These are phyloP conservation scores for Acrobasis suavella DNA, from an alignment of 2,888 invertebrate genomes.

Conservation along the genomic window DNA sequence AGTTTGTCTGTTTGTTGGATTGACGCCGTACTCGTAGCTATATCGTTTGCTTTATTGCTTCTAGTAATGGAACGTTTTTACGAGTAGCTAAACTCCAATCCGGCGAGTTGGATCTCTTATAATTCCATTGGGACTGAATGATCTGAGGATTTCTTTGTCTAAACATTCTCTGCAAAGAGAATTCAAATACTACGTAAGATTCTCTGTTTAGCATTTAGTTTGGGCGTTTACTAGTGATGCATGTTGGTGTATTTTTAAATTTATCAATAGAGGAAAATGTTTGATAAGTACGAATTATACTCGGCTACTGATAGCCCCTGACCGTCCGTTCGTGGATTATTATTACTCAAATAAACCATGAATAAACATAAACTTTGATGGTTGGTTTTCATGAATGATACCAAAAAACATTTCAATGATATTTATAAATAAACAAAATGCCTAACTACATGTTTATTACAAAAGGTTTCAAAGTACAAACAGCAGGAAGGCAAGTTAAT, in stretches of 20 bases:
- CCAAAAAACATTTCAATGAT: neutral
- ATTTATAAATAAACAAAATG: neutral
- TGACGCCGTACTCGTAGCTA: slow-evolving; percentile 39
- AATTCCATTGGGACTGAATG: slow-evolving; percentile 39
- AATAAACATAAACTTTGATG: neutral
- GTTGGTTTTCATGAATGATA: neutral
- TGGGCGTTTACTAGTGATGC: slow-evolving; percentile 5
- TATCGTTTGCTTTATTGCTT: slow-evolving; percentile 57
- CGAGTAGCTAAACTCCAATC: slow-evolving; percentile 31
- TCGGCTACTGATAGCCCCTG: slow-evolving; percentile 10
- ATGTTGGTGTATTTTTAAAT: slow-evolving; percentile 21
- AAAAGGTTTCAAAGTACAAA: neutral
- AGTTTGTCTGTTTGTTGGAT: slow-evolving; percentile 58
- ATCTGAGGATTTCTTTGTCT: slow-evolving; percentile 56
- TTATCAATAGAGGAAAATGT: slow-evolving; percentile 28
- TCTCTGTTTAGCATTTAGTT: slow-evolving; percentile 42
- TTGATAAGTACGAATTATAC: slow-evolving; percentile 16
- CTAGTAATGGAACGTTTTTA: slow-evolving; percentile 49
- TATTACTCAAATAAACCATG: slow-evolving; percentile 4
- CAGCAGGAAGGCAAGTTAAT: too few relatives aligned
- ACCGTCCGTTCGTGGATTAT: slow-evolving; percentile 12
- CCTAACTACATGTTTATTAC: neutral
- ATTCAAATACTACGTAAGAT: too few relatives aligned
- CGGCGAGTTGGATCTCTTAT: slow-evolving; percentile 43
- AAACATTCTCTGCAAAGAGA: slow-evolving; percentile 44